Evolutionary conservation across 2,113 vertebrate genomes (phyloP), one percentile per base, ranked within the genome.

Genomic region (Tringa solitaria): DNA sequence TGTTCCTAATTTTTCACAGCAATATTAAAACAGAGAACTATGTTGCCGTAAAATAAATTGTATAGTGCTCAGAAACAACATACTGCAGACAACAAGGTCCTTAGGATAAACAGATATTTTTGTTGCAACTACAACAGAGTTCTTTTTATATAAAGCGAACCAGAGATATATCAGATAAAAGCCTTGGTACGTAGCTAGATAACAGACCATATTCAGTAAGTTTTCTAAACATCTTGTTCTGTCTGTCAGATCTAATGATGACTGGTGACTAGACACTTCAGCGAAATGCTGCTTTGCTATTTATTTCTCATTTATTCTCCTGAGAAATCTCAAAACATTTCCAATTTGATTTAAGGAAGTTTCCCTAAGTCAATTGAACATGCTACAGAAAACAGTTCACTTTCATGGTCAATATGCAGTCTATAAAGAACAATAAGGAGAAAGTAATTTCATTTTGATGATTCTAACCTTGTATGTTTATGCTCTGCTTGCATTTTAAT

Each of bases 171-270:
- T 94, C 92, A 90, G 91, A 96, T 93, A 96, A 96, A 94, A 95
- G 86, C 79, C 94, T 93, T 70, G 81, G 92, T 92, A 60, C 93
- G 84, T 74, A 83, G 94, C 90, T 90, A 95, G 90, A 93, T 93
- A 96, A 77, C 89, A 92, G 74, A 70, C 74, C 20, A 32, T 77
- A 92, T 95, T 96, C 96, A 97, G 53, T 96, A 96, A 91, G 85
- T 97, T 96, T 95, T 96, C 94, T 91, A 97, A 97, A 96, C 95
- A 91, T 96, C 96, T 97, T 97, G 95, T 97, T 97, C 92, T 97
- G 93, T 95, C 95, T 98, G 97, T 97, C 97, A 97, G 96, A 91
- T 90, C 92, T 97, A 97, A 97, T 97, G 97, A 97, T 97, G 96
- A 94, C 93, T 96, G 87, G 95, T 97, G 96, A 96, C 94, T 89